Percentiles rank a stretch among this genome's conserved stretches.
These are phyloP conservation scores for Drosophila koepferae DNA, from an alignment of 2,888 invertebrate genomes.

Conservation along the genomic window DNA sequence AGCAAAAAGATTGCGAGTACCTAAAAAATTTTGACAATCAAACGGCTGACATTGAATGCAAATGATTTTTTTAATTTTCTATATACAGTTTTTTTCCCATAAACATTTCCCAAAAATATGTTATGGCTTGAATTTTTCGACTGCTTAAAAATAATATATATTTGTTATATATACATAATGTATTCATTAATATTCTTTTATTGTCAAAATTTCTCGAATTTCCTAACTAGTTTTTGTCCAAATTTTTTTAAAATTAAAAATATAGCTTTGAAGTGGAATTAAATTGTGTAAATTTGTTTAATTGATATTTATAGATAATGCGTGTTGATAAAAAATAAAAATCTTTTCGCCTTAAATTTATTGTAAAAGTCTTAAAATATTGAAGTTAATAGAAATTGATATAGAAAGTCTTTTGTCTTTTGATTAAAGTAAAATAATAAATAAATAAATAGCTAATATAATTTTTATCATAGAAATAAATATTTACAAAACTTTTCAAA, in stretches of 20 bases:
- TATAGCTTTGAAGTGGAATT: background rate
- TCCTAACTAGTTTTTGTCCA: too few relatives aligned
- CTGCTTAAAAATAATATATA: background rate
- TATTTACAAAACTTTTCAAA: background rate
- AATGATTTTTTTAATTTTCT: background rate
- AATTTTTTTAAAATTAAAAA: background rate
- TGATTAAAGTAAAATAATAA: background rate
- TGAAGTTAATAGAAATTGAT: background rate
- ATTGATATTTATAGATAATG: too few relatives aligned
- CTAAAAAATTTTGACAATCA: constrained; percentile 38
- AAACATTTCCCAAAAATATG: background rate
- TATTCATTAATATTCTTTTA: background rate
- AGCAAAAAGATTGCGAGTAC: constrained; percentile 15
- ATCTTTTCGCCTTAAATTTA: background rate
- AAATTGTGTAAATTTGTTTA: too few relatives aligned
- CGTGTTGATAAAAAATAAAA: too few relatives aligned
- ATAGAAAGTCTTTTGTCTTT: background rate
- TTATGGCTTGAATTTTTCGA: background rate
- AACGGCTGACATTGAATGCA: constrained; percentile 33
- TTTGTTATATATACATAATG: background rate
- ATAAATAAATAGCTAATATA: background rate
- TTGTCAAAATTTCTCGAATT: background rate
- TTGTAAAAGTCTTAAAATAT: background rate
- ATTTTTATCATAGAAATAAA: background rate
- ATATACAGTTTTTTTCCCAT: background rate